Evolutionary conservation across 2,113 vertebrate species (phyloP), one percentile per base, ranked within the genome.

Genomic region (Dinomys branickii): DNA sequence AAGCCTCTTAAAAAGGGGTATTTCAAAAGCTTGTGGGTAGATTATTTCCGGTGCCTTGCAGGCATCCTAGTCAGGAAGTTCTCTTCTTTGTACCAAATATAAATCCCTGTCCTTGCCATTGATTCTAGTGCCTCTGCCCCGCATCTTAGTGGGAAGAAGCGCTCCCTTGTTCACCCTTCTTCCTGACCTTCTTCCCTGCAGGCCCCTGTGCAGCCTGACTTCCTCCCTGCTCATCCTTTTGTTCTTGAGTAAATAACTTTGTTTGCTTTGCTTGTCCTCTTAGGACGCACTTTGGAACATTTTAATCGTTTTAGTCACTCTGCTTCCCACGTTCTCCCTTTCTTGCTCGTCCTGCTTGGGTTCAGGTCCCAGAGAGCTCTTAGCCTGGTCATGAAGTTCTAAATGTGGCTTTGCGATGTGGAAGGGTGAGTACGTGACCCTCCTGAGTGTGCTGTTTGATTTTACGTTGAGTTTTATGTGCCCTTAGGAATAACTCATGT

Each of bases 21-120:
- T 96, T 88, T 97, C 67, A 77, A 54, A 94, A 77, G 17, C 91
- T 93, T 38, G 28, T 47, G 91, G 75, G 35, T n/a, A 28, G 44
- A 71, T 95, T 85, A 61, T 52, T 52, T 81, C 73, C 58, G 41
- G 26, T 30, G 90, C 83, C 67, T 77, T 71, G 19, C 10, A 11
- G 6, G 41, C 83, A 41, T 87, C 65, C 10, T 44, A 52, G 84
- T 58, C 84, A 54, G 81, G 54, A 84, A 81, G 92, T 81, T 89
- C 33, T 94, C 54, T 69, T 69, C 61, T 90, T 69, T 63, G 50
- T 85, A 44, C 91, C 61, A 47, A 56, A 58, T 50, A 41, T 50
- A 90, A 80, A 85, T 65, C 52, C 71, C 41, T 10, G 47, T 28
- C 30, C 56, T 73, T 90, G 73, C 20, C 24, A 13, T 61, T 58